phyloP scores from a whole-genome alignment of 2,797 vertebrate genomes.

The Rhabdomys pumilio region DNA sequence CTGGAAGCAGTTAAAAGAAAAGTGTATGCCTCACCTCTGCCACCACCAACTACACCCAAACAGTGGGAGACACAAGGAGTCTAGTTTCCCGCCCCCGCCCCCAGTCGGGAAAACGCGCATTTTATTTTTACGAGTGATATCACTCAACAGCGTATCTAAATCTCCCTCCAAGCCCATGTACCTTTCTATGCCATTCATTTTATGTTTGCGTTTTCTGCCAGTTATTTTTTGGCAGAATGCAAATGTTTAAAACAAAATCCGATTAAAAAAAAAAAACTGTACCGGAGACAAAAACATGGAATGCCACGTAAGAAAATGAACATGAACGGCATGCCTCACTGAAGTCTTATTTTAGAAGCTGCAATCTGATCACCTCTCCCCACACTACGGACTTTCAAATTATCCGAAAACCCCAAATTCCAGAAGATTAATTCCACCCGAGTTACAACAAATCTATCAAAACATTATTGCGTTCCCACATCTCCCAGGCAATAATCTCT shows the following conservation, averaged over 20 bases:
- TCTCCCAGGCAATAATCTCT: conserved; percentile 53
- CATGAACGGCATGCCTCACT: conserved; percentile 47
- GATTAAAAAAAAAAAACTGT: conserved; percentile 61
- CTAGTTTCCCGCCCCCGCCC: conserved; percentile 14
- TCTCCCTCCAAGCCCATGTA: background rate
- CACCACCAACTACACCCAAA: background rate
- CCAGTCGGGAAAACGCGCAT: conserved; percentile 50
- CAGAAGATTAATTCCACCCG: conserved; percentile 49
- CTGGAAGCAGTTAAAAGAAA: conserved; percentile 48
- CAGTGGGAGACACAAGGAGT: background rate
- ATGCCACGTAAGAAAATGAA: conserved; percentile 70
- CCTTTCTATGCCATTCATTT: conserved; percentile 49
- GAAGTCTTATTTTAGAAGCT: conserved; percentile 81
- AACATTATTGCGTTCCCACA: conserved; percentile 33
- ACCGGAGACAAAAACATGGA: conserved; percentile 64
- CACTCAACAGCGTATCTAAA: conserved; percentile 46
- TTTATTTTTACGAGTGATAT: conserved; percentile 55
- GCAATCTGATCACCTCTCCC: conserved; percentile 78
- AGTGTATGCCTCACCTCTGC: background rate
- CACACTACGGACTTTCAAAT: conserved; percentile 77
- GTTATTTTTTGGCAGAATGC: conserved; percentile 46
- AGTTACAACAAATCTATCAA: conserved; percentile 6
- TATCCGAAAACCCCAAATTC: conserved; percentile 79
- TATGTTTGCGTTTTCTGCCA: conserved; percentile 54
- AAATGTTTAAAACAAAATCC: conserved; percentile 59